Base-by-base conservation (phyloP, 2,888 invertebrate genomes). In the Apamea crenata region DNA sequence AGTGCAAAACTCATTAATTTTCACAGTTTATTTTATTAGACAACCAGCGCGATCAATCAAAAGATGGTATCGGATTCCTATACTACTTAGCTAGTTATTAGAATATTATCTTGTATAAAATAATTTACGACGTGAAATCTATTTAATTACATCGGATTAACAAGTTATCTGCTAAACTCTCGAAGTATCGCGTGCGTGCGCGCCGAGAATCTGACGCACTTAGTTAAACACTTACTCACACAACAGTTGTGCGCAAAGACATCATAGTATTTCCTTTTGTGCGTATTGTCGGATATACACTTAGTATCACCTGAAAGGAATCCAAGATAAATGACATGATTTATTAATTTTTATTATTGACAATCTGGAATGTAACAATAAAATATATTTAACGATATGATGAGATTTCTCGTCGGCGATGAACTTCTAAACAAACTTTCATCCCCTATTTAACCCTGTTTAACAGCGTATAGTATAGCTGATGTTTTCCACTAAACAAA, bases 81-180 rank as follows among this genome's bases (percentile, higher is more conserved):
- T 53, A 36, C 18, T 40, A 70, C 50, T 82, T 53, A 74, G 61
- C 10, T 29, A n/a, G 66, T 50, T 8, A 82, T 70, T 59, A 77
- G 16, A 65, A 71, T 71, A 59, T 81, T 29, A 83, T 81, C 71
- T 74, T 16, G 36, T 44, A 44, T 36, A 77, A 63, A 70, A 77
- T 81, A 36, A 74, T 77, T 74, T 77, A 81, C 67, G 71, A 75
- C 81, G 66, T 71, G 74, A 84, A 77, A 84, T 81, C 76, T 71
- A 25, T 72, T 77, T 74, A 67, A 81, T 81, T 74, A 77, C 70
- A 3, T 5, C 32, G 29, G 59, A 81, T 74, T 81, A 76, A 47
- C 2, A 25, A 56, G 47, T 59, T 10, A 84, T 69, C 80, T 44
- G 16, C 29, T n/a, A 59, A 80, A 84, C 66, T 77, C 18, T 8